Evolutionary conservation across 1,140 invertebrate species (phyloP).

Genomic region (Pseudachorutes palmiensis): DNA sequence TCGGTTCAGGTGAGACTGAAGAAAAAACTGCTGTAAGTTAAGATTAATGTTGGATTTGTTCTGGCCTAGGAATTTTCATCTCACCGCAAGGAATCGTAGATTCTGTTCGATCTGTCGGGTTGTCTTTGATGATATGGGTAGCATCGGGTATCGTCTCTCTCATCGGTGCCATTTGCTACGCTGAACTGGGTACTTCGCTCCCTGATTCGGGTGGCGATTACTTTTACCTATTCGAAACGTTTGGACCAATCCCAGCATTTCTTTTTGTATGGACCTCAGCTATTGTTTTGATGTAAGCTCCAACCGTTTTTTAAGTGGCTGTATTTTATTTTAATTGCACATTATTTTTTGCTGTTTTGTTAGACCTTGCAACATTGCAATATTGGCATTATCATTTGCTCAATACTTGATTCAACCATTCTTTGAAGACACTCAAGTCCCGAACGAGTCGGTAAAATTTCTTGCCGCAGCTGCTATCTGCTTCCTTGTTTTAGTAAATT

Average conservation of each 20-base stretch:
- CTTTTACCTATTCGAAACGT: slow-evolving; percentile 84
- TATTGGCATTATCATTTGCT: slow-evolving; percentile 90
- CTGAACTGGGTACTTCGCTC: slow-evolving; percentile 89
- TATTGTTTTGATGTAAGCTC: slow-evolving; percentile 61
- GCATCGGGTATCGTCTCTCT: slow-evolving; percentile 48
- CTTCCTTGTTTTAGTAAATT: slow-evolving; percentile 78
- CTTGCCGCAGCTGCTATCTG: slow-evolving; percentile 66
- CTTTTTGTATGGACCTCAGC: slow-evolving; percentile 90
- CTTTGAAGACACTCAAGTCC: slow-evolving; percentile 63
- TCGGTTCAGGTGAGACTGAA: slow-evolving; percentile 62
- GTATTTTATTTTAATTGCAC: slow-evolving; percentile 8
- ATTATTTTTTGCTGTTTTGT: slow-evolving; percentile 8
- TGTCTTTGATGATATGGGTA: slow-evolving; percentile 50
- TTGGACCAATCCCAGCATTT: slow-evolving; percentile 86
- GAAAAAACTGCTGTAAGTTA: neutral
- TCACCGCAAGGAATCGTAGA: slow-evolving; percentile 50
- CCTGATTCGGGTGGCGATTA: slow-evolving; percentile 97
- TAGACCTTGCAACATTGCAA: slow-evolving; percentile 86
- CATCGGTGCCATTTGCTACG: slow-evolving; percentile 58
- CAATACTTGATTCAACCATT: slow-evolving; percentile 88
- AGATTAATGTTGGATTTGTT: neutral
- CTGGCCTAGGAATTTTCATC: slow-evolving; percentile 49
- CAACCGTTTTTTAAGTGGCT: neutral
- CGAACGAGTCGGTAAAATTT: slow-evolving; percentile 59
- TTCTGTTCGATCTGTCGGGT: slow-evolving; percentile 48